Conservation (phyloP, 1,140 invertebrate species). For the Formica exsecta region DNA sequence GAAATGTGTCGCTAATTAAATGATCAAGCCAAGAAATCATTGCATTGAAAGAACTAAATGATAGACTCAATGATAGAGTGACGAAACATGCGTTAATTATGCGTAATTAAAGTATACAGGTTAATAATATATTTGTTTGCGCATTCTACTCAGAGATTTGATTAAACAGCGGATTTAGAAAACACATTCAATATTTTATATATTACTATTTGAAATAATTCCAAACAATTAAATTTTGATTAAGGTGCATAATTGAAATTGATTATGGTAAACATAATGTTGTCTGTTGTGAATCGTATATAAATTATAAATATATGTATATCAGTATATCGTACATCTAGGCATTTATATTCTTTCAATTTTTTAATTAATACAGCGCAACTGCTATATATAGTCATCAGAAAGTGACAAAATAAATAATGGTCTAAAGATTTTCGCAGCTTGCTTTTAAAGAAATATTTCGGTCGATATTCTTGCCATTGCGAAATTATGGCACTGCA, state of each 20-base stretch:
- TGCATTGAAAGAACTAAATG: neutral
- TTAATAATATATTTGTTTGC: neutral
- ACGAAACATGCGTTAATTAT: neutral
- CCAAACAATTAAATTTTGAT: slow-evolving; percentile 27
- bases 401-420: neutral
- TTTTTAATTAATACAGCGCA: neutral
- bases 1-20: neutral
- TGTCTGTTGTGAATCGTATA: neutral
- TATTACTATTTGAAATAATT: slow-evolving; percentile 20
- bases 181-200: slow-evolving; percentile 9
- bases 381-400: neutral
- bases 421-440: slow-evolving; percentile 14
- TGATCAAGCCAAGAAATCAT: slow-evolving; percentile 1
- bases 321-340: neutral
- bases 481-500: neutral
- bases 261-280: neutral
- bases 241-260: slow-evolving; percentile 44
- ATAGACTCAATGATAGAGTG: neutral
- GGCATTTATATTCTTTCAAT: neutral
- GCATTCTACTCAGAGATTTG: neutral
- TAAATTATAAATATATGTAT: neutral
- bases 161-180: neutral
- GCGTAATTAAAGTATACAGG: slow-evolving; percentile 12
- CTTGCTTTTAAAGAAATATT: slow-evolving; percentile 41
- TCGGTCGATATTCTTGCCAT: neutral